Base-by-base conservation (phyloP, 2,797 vertebrate genomes). In the Eulemur coronatus region DNA sequence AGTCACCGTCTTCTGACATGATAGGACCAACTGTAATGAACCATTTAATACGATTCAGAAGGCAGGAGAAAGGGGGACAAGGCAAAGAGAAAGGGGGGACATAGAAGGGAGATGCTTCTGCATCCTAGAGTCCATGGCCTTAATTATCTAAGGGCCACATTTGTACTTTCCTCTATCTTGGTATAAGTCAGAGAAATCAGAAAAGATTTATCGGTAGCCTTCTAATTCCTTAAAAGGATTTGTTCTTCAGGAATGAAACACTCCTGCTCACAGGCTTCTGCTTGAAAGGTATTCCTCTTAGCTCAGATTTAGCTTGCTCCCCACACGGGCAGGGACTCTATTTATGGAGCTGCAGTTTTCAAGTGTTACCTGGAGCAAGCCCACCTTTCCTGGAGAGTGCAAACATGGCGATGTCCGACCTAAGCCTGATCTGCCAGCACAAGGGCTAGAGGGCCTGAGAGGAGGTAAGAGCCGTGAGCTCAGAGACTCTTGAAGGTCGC, bases 191-290 rank as follows among this genome's bases (percentile, higher is more conserved):
- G 13, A n/a, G 86, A 57, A 70, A 79, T n/a, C 84, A 88, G 48
- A 30, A 12, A 91, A 59, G 67, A 84, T 57, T 43, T 59, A 0
- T 59, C 57, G 61, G 72, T 70, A 85, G 86, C 38, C 73, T 55
- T 69, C 96, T 91, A 80, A 43, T 43, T 92, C 91, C 94, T 89
- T 92, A 72, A 95, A 94, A 97, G 28, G 95, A 98, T 33, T 90
- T 84, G 84, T 86, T 87, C 38, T 78, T 69, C 15, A 84, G 61
- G n/a, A 97, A 67, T 7, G 10, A 95, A 96, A 94, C 33, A 33
- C 82, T 91, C 63, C 61, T 61, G 41, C 78, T 61, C 24, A 0
- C 43, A 89, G 89, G 80, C 94, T 90, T 89, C 84, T 80, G 57
- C 80, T 63, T 75, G 79, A 72, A 94, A 97, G 80, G 63, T 82